Evolutionary conservation across 2,888 invertebrate species (phyloP), one percentile per base, ranked within the genome.

Genomic region (Mythimna lalbum): DNA sequence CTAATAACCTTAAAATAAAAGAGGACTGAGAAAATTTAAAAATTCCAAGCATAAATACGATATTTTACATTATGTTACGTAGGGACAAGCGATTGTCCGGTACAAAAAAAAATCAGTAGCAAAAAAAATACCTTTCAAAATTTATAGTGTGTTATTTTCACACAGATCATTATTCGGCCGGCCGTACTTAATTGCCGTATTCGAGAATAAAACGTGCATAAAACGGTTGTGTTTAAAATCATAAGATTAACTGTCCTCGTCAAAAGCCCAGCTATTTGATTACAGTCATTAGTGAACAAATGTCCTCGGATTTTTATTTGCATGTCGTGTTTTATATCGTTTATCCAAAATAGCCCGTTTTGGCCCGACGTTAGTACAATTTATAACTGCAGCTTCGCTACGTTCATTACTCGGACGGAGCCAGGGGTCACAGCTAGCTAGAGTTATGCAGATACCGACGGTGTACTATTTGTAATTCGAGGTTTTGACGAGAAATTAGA

Each of bases 341-440:
- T 66, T 63, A 82, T 79, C 84, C 73, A 85, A 83, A 88, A 85
- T 77, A 73, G 71, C 63, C 61, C 78, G 79, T 79, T 78, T 39
- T 69, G 73, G 76, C 82, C 77, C 81, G 80, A 82, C 82, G 79
- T 76, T 79, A 80, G 77, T 79, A 83, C 81, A 88, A 90, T 90
- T 89, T 90, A 90, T 88, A 89, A 86, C 88, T 85, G 87, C 84
- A 78, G 76, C 79, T 83, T 71, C 65, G 57, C 56, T 81, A 69
- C 83, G 85, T 89, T 89, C 88, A 91, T 90, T 90, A 90, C 86
- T 71, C 63, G 75, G 71, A 65, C 74, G 75, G 55, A 50, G 52
- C 80, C 74, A 68, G 76, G 80, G 80, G 82, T 82, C 83, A 69
- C 19, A 33, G 43, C 56, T 33, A 86, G 80, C 80, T 84, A 73